A percentile compares a stretch with the other conserved stretches of the same genome.
These are phyloP conservation scores for Cepphus grylle DNA, from an alignment of 2,113 vertebrate species.

Conservation along the genomic window DNA sequence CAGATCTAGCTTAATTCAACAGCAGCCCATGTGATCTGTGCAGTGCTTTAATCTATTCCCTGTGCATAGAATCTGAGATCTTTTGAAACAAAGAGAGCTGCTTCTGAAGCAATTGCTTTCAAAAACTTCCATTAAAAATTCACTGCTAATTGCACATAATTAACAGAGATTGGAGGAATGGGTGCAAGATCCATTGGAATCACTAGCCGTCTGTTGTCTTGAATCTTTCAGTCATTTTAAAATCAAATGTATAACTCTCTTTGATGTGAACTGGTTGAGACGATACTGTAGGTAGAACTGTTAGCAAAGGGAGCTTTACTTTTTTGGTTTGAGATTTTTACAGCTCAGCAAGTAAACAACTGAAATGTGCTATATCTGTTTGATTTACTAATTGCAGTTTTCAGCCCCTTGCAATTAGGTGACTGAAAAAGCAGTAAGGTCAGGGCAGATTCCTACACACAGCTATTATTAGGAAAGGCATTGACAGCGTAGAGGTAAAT, in stretches of 20 bases:
- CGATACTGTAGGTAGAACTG: neutral
- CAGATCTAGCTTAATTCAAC: neutral
- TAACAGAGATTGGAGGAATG: neutral
- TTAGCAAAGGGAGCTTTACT: neutral
- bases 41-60: neutral
- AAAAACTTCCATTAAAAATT: conserved; percentile 19
- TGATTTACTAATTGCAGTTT: conserved; percentile 8
- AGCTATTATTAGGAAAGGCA: neutral
- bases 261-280: neutral
- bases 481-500: neutral
- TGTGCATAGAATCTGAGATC: neutral
- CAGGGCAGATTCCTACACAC: neutral
- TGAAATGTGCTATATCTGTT: neutral
- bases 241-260: neutral
- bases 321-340: neutral
- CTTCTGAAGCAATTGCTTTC: conserved; percentile 30
- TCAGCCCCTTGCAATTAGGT: neutral
- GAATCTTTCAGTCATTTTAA: neutral
- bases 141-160: conserved; percentile 14
- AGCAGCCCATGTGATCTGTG: neutral
- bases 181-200: neutral
- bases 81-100: neutral
- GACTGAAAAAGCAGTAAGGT: neutral
- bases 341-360: neutral
- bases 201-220: neutral